Base-by-base conservation (phyloP, 2,797 vertebrate species). In the Monodelphis domestica region DNA sequence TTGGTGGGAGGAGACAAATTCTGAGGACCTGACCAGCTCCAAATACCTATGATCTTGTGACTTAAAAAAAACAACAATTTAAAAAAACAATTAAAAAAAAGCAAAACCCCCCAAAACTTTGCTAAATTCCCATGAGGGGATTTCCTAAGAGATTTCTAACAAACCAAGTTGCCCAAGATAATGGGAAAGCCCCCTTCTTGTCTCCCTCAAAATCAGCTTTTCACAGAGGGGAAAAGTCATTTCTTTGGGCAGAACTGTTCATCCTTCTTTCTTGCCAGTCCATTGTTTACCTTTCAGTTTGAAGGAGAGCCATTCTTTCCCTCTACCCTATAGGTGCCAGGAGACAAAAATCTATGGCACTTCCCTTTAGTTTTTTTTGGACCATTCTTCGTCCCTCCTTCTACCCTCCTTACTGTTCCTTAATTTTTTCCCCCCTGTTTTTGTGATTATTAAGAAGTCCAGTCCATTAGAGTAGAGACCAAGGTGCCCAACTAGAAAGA, bases 131-230 rank as follows among this genome's bases (percentile, higher is more conserved):
- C 17, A 53, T n/a, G 29, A 88, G 30, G 87, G 87, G 12, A 88
- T 88, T 88, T 88, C 87, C 51, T 88, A 53, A 33, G 87, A 53
- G 2, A 88, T 53, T 88, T 88, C 95, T 94, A 94, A 91, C 7
- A 92, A 90, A 50, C 50, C 63, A 92, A 94, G 70, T 84, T 91
- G 53, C 88, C 90, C 53, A 70, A 90, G 92, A n/a, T 51, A n/a
- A 30, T 89, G 93, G 87, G 94, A 95, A 95, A 97, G 94, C 70
- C 96, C 95, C 94, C 9, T 59, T 70, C 56, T 94, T 88, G 78
- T 57, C 90, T 91, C 91, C 95, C 93, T 45, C 21, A 84, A 84
- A 84, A 50, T 84, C 70, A 84, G 21, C 70, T 84, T 84, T 38
- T 26, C 38, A 26, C 21, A 84, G 70, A 84, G 9, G 38, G 3